Percentiles rank a stretch among this genome's conserved stretches.
Evolutionary conservation across 2,888 invertebrate genomes (phyloP).

Genomic region (Polyommatus icarus): DNA sequence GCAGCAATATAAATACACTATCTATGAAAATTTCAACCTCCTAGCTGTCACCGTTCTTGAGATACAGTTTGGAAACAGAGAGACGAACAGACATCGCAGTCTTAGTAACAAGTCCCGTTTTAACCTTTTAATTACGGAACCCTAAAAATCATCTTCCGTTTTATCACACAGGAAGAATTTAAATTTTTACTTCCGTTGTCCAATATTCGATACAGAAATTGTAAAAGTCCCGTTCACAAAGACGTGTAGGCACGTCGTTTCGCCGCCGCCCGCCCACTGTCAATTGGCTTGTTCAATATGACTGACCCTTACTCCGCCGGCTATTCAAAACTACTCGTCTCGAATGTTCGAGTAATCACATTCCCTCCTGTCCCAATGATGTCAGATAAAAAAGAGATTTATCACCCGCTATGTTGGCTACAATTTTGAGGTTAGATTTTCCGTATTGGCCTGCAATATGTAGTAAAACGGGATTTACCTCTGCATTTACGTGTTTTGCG

Average conservation of each 20-base stretch:
- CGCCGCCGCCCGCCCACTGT: slow-evolving; percentile 35
- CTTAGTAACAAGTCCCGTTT: too few relatives aligned
- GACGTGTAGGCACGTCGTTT: slow-evolving; percentile 47
- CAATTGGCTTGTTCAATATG: slow-evolving; percentile 45
- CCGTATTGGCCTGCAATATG: slow-evolving; percentile 28
- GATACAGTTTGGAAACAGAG: too few relatives aligned
- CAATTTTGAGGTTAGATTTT: slow-evolving; percentile 33
- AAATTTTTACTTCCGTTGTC: slow-evolving; percentile 13
- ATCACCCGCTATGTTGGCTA: slow-evolving; percentile 31
- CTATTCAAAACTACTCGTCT: slow-evolving; percentile 44
- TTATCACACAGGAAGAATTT: not conserved
- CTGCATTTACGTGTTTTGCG: slow-evolving; percentile 1
- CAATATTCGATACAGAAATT: slow-evolving; percentile 27
- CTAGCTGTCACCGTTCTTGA: too few relatives aligned
- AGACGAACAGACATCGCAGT: too few relatives aligned
- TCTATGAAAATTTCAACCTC: too few relatives aligned
- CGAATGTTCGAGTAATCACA: slow-evolving; percentile 45
- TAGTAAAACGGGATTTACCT: slow-evolving; percentile 35
- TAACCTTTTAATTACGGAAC: too few relatives aligned
- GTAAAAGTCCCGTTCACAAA: slow-evolving; percentile 52
- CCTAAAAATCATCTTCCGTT: not conserved
- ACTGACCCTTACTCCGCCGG: slow-evolving; percentile 44
- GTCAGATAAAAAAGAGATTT: slow-evolving; percentile 41
- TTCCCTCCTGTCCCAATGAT: slow-evolving; percentile 37
- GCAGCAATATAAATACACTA: too few relatives aligned